phyloP scores from a whole-genome alignment of 2,113 vertebrate species.

The Anoura caudifer region DNA sequence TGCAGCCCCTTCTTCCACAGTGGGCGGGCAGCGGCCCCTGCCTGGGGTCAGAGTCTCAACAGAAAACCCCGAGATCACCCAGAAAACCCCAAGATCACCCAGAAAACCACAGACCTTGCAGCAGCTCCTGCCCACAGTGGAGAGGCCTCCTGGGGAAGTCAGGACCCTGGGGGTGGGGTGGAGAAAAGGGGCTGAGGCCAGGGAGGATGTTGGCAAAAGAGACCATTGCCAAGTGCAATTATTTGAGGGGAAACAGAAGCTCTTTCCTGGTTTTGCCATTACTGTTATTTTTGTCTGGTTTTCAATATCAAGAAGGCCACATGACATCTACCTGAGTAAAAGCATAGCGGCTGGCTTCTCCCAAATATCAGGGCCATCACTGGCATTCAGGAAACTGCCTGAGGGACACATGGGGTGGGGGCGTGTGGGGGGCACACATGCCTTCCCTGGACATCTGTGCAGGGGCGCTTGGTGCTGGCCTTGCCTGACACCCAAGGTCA shows the following conservation, averaged over 20 bases:
- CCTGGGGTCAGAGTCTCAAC: fast-evolving
- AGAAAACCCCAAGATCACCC: not conserved
- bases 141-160: not conserved
- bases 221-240: not conserved
- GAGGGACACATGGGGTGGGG: too few species aligned
- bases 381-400: too few species aligned
- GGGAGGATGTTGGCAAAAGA: not conserved
- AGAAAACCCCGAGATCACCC: not conserved
- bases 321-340: not conserved
- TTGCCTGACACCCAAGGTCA: not conserved
- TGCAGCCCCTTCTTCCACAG: not conserved
- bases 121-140: not conserved
- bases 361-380: too few species aligned
- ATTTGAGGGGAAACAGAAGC: not conserved
- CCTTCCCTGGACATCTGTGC: too few species aligned
- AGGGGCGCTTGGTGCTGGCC: too few species aligned
- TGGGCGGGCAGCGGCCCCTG: not conserved
- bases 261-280: not conserved
- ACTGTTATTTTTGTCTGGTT: not conserved
- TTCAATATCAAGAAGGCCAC: not conserved
- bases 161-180: not conserved
- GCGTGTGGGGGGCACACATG: too few species aligned
- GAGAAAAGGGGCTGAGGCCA: not conserved
- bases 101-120: not conserved
- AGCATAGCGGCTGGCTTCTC: not conserved